phyloP scores from a whole-genome alignment of 2,797 vertebrate species.

The Sandelia bainsii region DNA sequence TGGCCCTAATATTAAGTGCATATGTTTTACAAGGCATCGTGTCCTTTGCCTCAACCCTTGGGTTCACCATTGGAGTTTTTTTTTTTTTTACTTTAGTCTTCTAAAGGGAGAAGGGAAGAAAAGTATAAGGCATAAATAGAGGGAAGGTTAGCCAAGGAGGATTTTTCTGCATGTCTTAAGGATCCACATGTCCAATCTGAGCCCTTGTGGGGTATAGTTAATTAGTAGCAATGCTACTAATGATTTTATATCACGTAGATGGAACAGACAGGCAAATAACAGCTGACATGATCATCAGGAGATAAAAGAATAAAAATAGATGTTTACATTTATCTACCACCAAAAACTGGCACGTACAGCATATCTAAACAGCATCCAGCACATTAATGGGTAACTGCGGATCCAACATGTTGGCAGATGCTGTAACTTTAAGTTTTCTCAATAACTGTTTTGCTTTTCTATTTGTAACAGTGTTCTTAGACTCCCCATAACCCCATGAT shows the following conservation, averaged over 20 bases:
- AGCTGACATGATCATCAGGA: background rate
- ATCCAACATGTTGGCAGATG: background rate
- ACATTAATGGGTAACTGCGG: background rate
- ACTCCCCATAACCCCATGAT: slow-evolving; percentile 41
- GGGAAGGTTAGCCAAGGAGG: slow-evolving; percentile 25
- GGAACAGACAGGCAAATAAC: background rate
- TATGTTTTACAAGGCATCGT: slow-evolving; percentile 96
- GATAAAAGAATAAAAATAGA: slow-evolving; percentile 1
- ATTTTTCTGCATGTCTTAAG: slow-evolving; percentile 36
- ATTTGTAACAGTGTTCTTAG: slow-evolving; percentile 41
- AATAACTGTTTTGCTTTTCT: slow-evolving; percentile 35
- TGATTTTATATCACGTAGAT: background rate
- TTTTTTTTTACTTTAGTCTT: slow-evolving; percentile 62
- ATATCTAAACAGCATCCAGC: too few relatives aligned
- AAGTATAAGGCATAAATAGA: slow-evolving; percentile 49
- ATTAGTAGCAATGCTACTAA: background rate
- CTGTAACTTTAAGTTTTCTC: slow-evolving; percentile 4
- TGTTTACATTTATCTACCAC: background rate
- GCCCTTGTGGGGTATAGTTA: background rate
- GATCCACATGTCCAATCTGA: slow-evolving; percentile 35
- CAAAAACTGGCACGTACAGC: background rate
- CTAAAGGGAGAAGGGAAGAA: slow-evolving; percentile 60
- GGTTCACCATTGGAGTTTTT: slow-evolving; percentile 77
- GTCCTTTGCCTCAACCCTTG: slow-evolving; percentile 93
- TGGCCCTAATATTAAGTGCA: slow-evolving; percentile 96